phyloP scores from a whole-genome alignment of 2,888 invertebrate genomes.

The Steinernema hermaphroditum region DNA sequence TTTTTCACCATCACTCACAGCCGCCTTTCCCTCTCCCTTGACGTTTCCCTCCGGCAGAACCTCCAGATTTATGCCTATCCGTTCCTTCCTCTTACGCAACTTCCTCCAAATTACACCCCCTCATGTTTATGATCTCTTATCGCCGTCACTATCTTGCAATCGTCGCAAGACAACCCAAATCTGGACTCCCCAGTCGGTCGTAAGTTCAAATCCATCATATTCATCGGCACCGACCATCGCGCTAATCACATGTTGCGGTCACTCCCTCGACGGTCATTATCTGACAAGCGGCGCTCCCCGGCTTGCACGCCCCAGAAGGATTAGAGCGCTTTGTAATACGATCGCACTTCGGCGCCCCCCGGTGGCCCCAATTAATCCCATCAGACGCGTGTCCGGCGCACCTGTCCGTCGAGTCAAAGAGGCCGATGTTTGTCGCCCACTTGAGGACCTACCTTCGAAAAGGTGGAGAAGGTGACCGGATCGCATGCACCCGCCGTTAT shows the following conservation, averaged over 20 bases:
- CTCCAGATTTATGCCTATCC: no score
- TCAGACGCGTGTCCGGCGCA: constrained; percentile 19
- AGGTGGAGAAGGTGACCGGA: constrained; percentile 15
- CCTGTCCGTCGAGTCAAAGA: constrained; percentile 13
- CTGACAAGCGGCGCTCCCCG: constrained; percentile 5
- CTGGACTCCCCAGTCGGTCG: constrained; percentile 14
- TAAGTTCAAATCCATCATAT: constrained; percentile 28
- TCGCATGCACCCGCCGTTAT: neutral
- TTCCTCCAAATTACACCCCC: neutral
- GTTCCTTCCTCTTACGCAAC: neutral
- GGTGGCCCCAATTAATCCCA: constrained; percentile 23
- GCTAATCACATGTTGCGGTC: constrained; percentile 29
- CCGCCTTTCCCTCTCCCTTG: no score
- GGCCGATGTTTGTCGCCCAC: constrained; percentile 4
- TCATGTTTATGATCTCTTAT: neutral
- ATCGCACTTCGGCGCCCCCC: neutral
- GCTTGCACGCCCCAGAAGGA: constrained; percentile 10
- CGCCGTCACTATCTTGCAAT: neutral
- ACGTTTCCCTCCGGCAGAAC: no score
- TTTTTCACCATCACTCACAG: no score
- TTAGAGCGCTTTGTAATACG: constrained; percentile 31
- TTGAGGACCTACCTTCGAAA: constrained; percentile 26
- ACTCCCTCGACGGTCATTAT: constrained; percentile 31
- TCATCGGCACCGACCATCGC: constrained; percentile 21
- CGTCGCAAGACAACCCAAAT: constrained; percentile 1